Percentiles rank a stretch among this genome's conserved stretches.
Conservation (phyloP, 2,797 vertebrate species). For the Takifugu ocellatus region DNA sequence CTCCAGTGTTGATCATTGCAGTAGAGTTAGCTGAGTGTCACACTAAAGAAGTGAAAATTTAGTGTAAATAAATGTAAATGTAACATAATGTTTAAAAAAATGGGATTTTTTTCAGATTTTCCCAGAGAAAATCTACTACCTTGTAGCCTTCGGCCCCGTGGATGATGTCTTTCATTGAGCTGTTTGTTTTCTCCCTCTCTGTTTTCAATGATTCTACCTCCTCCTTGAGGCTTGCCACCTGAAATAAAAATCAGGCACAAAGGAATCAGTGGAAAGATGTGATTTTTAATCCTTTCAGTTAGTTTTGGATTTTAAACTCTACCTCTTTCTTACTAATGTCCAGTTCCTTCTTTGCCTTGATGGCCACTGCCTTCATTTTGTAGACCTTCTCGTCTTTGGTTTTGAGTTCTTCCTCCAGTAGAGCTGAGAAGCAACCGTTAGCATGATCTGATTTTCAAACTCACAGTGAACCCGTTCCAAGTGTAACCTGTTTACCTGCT, state of each 20-base stretch:
- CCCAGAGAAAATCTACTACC: slow-evolving; percentile 65
- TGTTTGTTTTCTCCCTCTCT: slow-evolving; percentile 81
- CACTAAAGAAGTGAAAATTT: neutral
- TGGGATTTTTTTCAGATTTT: neutral
- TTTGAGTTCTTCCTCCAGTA: slow-evolving; percentile 80
- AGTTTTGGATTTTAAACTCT: slow-evolving; percentile 8
- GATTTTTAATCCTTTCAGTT: neutral
- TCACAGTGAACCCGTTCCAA: neutral
- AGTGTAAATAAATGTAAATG: neutral
- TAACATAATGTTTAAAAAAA: too few species aligned
- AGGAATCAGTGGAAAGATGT: neutral
- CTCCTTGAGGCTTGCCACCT: slow-evolving; percentile 79
- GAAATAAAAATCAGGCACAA: slow-evolving; percentile 1
- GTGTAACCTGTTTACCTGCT: slow-evolving; percentile 77
- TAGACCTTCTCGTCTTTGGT: slow-evolving; percentile 88
- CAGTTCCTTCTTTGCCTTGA: slow-evolving; percentile 95
- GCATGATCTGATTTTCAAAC: neutral
- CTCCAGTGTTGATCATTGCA: too few species aligned
- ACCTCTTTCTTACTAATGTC: slow-evolving; percentile 91
- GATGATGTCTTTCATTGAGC: slow-evolving; percentile 90
- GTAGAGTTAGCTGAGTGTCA: neutral
- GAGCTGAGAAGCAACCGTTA: slow-evolving; percentile 44
- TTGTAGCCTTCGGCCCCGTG: slow-evolving; percentile 93
- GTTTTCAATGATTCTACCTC: slow-evolving; percentile 78
- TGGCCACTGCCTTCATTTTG: slow-evolving; percentile 93